Evolutionary conservation across 2,113 vertebrate species (phyloP), one percentile per base, ranked within the genome.

Genomic region (Rostratula benghalensis): DNA sequence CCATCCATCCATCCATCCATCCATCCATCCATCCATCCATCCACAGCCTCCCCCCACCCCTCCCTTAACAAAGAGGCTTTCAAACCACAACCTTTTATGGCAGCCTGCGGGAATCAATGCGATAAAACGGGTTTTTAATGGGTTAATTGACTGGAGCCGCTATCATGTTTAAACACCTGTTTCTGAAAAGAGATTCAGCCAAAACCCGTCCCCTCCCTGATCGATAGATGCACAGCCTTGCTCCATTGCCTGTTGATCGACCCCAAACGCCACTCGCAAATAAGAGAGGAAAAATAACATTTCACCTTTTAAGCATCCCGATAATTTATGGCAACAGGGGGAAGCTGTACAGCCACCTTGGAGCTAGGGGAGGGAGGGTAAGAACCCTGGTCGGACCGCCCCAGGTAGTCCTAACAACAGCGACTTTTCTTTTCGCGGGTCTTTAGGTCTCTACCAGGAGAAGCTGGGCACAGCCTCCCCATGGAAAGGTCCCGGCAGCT

Each of bases 91-190:
- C 85, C 90, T 92, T 87, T 19, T 92, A 89, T 89, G 84, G 75
- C 39, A 69, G 93, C 80, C 69, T 71, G 75, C 27, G 85, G 94
- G 96, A 97, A 98, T 98, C 96, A 92, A 96, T 97, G 95, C 69
- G 80, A 97, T 87, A 97, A 98, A 98, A 96, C 80, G 78, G 95
- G 92, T 65, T 94, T 98, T 97, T 97, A 98, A 98, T 98, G 97
- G 97, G 97, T 98, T 98, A 97, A 98, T 98, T 97, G 98, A 97
- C 97, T 96, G 94, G 93, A 83, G 90, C 94, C 73, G 96, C 98
- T 98, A 97, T 98, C 98, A 89, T 94, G 82, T 97, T 96, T 97
- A 96, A 98, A 98, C 98, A 98, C 97, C 97, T 98, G 98, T 98
- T 98, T 96, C 97, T 87, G 95, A 90, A 91, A 65, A 83, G 83